Evolutionary conservation across 2,113 vertebrate species (phyloP).

Genomic region (Pedetes capensis): DNA sequence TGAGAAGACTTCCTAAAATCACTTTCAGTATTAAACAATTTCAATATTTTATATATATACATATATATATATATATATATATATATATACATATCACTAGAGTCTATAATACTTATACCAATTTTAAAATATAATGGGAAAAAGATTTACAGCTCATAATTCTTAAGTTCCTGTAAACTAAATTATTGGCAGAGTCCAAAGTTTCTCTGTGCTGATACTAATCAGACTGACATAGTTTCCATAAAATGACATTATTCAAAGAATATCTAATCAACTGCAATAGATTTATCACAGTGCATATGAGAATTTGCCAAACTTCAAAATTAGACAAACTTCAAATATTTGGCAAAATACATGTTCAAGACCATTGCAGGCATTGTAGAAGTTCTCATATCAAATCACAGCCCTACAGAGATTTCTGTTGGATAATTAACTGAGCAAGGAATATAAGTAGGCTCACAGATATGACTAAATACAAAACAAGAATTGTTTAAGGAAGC

Average conservation of each 20-base stretch:
- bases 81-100: background rate
- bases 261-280: background rate
- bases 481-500: background rate
- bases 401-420: background rate
- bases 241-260: background rate
- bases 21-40: background rate
- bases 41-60: background rate
- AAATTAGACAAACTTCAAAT: background rate
- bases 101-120: background rate
- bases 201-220: background rate
- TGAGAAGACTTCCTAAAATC: background rate
- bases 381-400: background rate
- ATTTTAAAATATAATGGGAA: background rate
- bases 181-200: background rate
- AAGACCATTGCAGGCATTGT: background rate
- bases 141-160: background rate
- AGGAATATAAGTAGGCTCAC: background rate
- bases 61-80: background rate
- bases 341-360: background rate
- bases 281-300: background rate
- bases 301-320: background rate
- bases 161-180: background rate
- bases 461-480: background rate
- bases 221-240: background rate
- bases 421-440: background rate